A percentile compares a stretch with the other conserved stretches of the same genome.
Evolutionary conservation across 2,797 vertebrate genomes (phyloP).

Genomic region (Tapera naevia): DNA sequence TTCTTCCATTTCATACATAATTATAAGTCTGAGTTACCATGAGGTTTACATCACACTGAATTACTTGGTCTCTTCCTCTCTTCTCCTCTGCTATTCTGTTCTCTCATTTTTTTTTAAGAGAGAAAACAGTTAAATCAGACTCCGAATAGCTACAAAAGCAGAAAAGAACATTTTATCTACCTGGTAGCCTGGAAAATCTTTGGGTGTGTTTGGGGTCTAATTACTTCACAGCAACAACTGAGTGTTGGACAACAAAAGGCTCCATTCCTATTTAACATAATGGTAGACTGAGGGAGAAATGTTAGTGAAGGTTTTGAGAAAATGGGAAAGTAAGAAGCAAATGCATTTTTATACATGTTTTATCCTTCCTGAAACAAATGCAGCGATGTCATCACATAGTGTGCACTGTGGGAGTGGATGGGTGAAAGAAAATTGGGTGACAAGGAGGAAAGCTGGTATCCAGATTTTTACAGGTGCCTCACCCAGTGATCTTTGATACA

Average conservation of each 20-base stretch:
- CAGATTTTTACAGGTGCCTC: neutral
- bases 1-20: neutral
- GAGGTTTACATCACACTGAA: neutral
- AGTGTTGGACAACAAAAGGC: neutral
- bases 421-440: neutral
- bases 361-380: neutral
- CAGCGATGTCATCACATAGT: neutral
- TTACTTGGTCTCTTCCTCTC: neutral
- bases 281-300: neutral
- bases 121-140: neutral
- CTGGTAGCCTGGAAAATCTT: neutral
- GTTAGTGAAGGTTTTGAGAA: neutral
- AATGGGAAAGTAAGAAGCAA: neutral
- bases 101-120: neutral
- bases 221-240: neutral
- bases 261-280: neutral
- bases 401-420: no score
- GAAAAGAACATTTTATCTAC: neutral
- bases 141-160: neutral
- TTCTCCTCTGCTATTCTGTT: neutral
- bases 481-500: neutral
- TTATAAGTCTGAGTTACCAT: neutral
- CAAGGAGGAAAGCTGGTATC: neutral
- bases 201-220: neutral
- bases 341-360: neutral